Evolutionary conservation across 2,888 invertebrate species (phyloP), one percentile per base, ranked within the genome.

Genomic region (Ichneumon xanthorius): DNA sequence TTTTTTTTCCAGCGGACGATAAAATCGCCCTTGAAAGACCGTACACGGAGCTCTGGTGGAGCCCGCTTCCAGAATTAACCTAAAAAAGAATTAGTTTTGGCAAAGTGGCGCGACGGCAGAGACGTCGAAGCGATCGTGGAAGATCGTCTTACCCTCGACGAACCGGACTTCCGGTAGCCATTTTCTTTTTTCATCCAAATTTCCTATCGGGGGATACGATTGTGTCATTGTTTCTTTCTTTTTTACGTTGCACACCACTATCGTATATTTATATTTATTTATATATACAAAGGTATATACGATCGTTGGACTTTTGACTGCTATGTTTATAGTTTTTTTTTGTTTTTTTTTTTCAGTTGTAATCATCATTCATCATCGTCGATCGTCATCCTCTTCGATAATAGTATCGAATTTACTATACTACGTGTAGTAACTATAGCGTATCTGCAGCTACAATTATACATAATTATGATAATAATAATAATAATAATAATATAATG

Each of bases 221-320:
- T 22, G 4, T 55, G 11, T 40, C 45, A 61, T 26, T 9, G 16
- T 48, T 48, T 26, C 11, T 40, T 11, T 40, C 11, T 37, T 22
- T 65, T 37, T 19, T 53, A 50, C 33, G 48, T 76, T 76, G n/a
- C 76, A 77, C 76, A 77, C 76, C 76, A 53, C 50, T 67, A 65
- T 77, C 76, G 76, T 77, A 77, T 65, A 77, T 77, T 77, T 65
- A 77, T 77, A 77, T 77, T 68, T 55, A 68, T 78, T 76, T 71
- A 77, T 77, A 77, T 72, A 72, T 72, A 72, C 72, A 72, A 72
- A 72, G 55, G 55, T 72, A 72, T 77, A 77, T 77, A 77, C 77
- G 77, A 77, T 77, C 77, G 67, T 77, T 77, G 77, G 67, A 77
- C 50, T 68, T 77, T 68, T 68, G 26, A 68, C 77, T 68, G 67